Conservation (phyloP, 2,797 vertebrate species). For the Gambelia wislizenii region DNA sequence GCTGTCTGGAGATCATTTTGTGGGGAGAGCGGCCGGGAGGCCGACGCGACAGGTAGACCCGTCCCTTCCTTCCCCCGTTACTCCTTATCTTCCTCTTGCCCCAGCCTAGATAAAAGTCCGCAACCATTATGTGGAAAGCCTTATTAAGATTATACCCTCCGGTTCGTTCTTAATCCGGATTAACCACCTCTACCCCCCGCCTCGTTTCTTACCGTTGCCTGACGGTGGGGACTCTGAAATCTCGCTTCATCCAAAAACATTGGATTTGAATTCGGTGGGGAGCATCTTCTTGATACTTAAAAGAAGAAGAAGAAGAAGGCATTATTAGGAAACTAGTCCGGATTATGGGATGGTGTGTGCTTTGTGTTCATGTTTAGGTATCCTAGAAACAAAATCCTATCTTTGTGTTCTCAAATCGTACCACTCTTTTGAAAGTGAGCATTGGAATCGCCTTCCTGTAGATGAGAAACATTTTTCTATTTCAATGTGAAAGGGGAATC, state of each 20-base stretch:
- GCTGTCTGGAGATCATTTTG: neutral
- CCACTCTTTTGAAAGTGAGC: neutral
- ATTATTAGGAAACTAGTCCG: neutral
- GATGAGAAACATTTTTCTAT: neutral
- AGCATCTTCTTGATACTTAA: no score
- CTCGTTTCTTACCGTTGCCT: neutral
- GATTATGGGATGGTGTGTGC: neutral
- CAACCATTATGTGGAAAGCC: neutral
- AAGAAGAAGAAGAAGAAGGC: no score
- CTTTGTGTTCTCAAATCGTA: neutral
- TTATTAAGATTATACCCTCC: rapidly evolving
- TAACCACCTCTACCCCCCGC: neutral
- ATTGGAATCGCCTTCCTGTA: neutral
- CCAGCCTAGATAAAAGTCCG: no score
- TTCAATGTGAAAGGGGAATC: neutral
- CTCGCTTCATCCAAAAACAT: neutral
- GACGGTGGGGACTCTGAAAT: neutral
- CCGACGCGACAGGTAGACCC: neutral
- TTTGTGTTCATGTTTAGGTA: neutral
- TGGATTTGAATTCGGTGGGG: no score
- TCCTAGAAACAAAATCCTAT: neutral
- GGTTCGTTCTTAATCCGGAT: neutral
- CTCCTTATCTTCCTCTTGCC: neutral
- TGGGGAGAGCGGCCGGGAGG: neutral
- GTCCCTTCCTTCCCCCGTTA: no score